Conservation (phyloP, 1,140 invertebrate genomes). For the Dendrolimus kikuchii region DNA sequence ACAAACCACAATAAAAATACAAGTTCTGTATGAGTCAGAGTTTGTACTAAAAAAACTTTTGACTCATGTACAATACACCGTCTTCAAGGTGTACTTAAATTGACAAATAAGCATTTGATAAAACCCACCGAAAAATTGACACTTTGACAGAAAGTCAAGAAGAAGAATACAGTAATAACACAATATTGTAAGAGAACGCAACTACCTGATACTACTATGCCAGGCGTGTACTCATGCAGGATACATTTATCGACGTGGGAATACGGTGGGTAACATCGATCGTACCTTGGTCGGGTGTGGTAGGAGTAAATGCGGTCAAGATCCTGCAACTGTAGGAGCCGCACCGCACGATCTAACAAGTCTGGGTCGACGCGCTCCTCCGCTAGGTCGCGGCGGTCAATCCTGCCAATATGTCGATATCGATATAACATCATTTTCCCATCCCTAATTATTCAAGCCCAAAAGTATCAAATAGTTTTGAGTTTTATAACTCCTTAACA, state of each 20-base stretch:
- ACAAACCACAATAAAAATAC: too few relatives aligned
- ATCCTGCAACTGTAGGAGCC: constrained; percentile 65
- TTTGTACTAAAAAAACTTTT: too few relatives aligned
- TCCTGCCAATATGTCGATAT: constrained; percentile 66
- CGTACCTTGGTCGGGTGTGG: constrained; percentile 71
- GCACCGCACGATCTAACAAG: constrained; percentile 63
- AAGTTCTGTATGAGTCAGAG: too few relatives aligned
- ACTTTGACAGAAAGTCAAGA: too few relatives aligned
- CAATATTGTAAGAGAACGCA: constrained; percentile 1
- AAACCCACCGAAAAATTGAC: background rate
- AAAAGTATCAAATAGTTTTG: too few relatives aligned
- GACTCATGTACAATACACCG: too few relatives aligned
- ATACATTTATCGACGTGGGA: constrained; percentile 18
- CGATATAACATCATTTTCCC: constrained; percentile 39
- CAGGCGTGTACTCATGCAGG: constrained; percentile 18
- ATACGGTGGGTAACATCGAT: constrained; percentile 49
- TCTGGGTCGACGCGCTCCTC: constrained; percentile 55
- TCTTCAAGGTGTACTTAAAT: too few relatives aligned
- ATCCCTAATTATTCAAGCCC: constrained; percentile 24
- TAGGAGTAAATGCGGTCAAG: constrained; percentile 70
- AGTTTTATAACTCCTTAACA: constrained; percentile 1
- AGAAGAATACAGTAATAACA: background rate
- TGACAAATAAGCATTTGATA: background rate
- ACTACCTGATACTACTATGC: background rate
- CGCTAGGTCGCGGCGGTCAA: constrained; percentile 61